These are phyloP conservation scores for Chrysopilus asiliformis DNA, from an alignment of 2,888 invertebrate species.

Conservation along the genomic window DNA sequence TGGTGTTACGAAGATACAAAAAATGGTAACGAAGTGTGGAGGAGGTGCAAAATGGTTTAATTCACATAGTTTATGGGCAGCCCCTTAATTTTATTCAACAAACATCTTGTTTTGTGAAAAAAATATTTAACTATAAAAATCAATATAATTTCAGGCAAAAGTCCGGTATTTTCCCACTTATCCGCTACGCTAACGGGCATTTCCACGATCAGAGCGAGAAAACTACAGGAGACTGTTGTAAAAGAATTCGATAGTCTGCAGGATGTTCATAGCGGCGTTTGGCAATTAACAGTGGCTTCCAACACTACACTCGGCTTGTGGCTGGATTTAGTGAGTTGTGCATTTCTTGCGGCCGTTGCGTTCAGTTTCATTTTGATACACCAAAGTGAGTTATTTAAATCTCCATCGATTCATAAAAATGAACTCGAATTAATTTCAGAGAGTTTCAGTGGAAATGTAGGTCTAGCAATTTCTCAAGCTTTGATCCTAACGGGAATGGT, in stretches of 20 bases:
- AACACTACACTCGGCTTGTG: conserved; percentile 56
- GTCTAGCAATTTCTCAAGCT: conserved; percentile 53
- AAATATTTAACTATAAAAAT: not conserved
- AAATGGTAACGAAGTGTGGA: no score
- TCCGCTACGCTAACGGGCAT: conserved; percentile 77
- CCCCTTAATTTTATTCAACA: no score
- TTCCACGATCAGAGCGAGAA: conserved; percentile 70
- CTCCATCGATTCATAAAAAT: not conserved
- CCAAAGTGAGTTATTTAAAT: conserved; percentile 42
- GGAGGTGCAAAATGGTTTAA: no score
- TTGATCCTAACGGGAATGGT: conserved; percentile 57
- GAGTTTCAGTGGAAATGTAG: conserved; percentile 54
- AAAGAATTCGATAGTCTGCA: conserved; percentile 63
- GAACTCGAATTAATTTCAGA: conserved; percentile 19
- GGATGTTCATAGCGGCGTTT: conserved; percentile 38
- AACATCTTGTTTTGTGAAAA: no score
- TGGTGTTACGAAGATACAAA: no score
- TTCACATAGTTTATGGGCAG: no score
- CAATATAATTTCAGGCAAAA: conserved; percentile 43
- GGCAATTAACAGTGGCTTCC: conserved; percentile 31
- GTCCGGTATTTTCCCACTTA: conserved; percentile 85
- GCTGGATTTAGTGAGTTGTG: conserved; percentile 54
- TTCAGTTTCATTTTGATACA: conserved; percentile 47
- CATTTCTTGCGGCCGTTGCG: conserved; percentile 51
- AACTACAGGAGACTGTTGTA: conserved; percentile 55